Evolutionary conservation across 35 echinoderm and acorn worm genomes (phyloP).

Genomic region (Ophioderma brevispina): DNA sequence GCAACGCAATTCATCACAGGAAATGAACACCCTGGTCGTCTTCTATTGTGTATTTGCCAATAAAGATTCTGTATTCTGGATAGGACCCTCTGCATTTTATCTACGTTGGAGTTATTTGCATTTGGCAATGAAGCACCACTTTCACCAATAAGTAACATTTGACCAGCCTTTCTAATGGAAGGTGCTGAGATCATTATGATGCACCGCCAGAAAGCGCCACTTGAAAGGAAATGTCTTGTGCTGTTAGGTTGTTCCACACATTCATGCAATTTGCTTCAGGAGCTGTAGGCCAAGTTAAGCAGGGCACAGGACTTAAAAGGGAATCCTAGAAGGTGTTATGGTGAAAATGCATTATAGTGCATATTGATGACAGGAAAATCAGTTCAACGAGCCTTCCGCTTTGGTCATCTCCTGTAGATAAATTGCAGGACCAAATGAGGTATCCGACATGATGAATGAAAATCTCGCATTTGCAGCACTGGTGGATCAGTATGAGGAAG

Average conservation of each 20-base stretch:
- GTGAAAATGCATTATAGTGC: constrained; percentile 66
- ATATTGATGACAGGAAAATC: constrained; percentile 67
- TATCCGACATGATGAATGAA: constrained; percentile 6
- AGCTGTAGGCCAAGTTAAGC: too few relatives aligned
- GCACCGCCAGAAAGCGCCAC: constrained; percentile 39
- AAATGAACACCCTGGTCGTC: constrained; percentile 43
- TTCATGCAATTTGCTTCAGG: constrained; percentile 44
- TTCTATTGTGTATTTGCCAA: too few relatives aligned
- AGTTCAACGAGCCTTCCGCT: constrained; percentile 47
- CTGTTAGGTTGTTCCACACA: constrained; percentile 59
- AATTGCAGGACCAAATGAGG: constrained; percentile 15
- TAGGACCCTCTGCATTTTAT: constrained; percentile 56
- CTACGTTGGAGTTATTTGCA: constrained; percentile 56
- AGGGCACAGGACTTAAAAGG: neutral
- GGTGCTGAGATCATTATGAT: constrained; percentile 35
- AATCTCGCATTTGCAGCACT: neutral
- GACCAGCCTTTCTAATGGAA: constrained; percentile 79
- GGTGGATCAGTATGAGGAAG: neutral
- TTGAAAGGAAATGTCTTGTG: constrained; percentile 31
- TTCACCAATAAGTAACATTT: constrained; percentile 41
- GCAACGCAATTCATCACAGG: constrained; percentile 31
- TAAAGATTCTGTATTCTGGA: too few relatives aligned
- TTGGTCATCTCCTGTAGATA: constrained; percentile 46
- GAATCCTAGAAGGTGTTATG: constrained; percentile 50
- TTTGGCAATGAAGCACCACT: neutral